Conservation (phyloP, 1,140 invertebrate species). For the Euwallacea fornicatus region DNA sequence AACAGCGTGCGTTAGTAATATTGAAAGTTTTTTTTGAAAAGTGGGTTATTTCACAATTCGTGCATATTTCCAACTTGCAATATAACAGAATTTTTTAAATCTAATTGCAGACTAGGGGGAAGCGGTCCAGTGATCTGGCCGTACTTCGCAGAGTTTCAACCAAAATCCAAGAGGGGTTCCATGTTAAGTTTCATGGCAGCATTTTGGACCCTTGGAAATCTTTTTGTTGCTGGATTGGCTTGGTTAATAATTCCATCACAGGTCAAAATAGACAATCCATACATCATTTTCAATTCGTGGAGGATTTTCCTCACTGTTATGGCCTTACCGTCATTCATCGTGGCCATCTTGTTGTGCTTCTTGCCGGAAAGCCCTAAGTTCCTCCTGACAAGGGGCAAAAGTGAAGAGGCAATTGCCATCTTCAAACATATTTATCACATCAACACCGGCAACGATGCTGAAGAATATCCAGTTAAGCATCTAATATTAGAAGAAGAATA, state of each 20-base stretch:
- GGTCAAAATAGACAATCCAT: constrained; percentile 62
- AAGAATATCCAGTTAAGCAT: constrained; percentile 77
- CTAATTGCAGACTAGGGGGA: constrained; percentile 78
- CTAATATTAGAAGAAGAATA: constrained; percentile 66
- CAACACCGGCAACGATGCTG: constrained; percentile 73
- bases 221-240: constrained; percentile 84
- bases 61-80: neutral
- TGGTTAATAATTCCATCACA: constrained; percentile 82
- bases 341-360: constrained; percentile 77
- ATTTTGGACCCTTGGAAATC: constrained; percentile 89
- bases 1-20: no score
- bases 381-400: constrained; percentile 72
- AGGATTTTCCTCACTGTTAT: constrained; percentile 86
- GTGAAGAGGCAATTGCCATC: constrained; percentile 76
- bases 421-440: constrained; percentile 77
- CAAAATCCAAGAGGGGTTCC: constrained; percentile 82
- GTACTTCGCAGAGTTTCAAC: constrained; percentile 93
- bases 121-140: constrained; percentile 95
- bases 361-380: constrained; percentile 94
- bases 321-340: constrained; percentile 81
- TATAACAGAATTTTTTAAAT: constrained; percentile 16
- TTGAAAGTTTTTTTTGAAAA: no score
- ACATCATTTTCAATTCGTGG: constrained; percentile 87
- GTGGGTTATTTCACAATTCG: no score
- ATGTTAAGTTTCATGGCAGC: constrained; percentile 92